These are phyloP conservation scores for Sternotherus odoratus DNA, from an alignment of 2,797 vertebrate species.

Conservation along the genomic window DNA sequence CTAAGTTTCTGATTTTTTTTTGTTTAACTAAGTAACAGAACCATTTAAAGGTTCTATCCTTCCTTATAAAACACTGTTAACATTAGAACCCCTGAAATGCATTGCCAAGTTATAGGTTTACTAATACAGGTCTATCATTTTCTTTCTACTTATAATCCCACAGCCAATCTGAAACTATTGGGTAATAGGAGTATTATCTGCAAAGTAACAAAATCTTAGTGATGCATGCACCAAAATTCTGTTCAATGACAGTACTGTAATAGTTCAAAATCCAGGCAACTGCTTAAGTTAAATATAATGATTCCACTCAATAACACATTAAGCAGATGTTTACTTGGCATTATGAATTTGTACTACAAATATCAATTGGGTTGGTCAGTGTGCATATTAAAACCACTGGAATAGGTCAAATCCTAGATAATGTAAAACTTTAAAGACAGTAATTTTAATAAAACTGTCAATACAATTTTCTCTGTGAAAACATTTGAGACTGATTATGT, in stretches of 20 bases:
- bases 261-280: slow-evolving; percentile 2
- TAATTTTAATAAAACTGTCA: slow-evolving; percentile 82
- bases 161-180: background rate
- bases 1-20: slow-evolving; percentile 17
- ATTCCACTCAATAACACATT: slow-evolving; percentile 51
- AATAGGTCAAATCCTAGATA: slow-evolving; percentile 71
- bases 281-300: slow-evolving; percentile 23
- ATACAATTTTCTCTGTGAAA: slow-evolving; percentile 81
- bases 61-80: slow-evolving; percentile 31
- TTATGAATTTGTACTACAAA: slow-evolving; percentile 63
- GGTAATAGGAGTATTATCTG: background rate
- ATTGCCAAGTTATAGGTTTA: slow-evolving; percentile 19
- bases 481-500: slow-evolving; percentile 81
- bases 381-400: slow-evolving; percentile 68
- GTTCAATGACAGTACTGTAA: background rate
- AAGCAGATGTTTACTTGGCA: slow-evolving; percentile 62
- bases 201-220: background rate
- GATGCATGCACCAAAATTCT: background rate
- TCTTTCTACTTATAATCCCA: background rate
- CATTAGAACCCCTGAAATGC: slow-evolving; percentile 16
- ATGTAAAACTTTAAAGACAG: slow-evolving; percentile 79
- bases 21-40: slow-evolving; percentile 44
- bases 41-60: slow-evolving; percentile 6
- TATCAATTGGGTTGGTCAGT: slow-evolving; percentile 66
- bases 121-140: background rate